A percentile compares a stretch with the other conserved stretches of the same genome.
Evolutionary conservation across 2,888 invertebrate species (phyloP).

Genomic region (Synanthedon formicaeformis): DNA sequence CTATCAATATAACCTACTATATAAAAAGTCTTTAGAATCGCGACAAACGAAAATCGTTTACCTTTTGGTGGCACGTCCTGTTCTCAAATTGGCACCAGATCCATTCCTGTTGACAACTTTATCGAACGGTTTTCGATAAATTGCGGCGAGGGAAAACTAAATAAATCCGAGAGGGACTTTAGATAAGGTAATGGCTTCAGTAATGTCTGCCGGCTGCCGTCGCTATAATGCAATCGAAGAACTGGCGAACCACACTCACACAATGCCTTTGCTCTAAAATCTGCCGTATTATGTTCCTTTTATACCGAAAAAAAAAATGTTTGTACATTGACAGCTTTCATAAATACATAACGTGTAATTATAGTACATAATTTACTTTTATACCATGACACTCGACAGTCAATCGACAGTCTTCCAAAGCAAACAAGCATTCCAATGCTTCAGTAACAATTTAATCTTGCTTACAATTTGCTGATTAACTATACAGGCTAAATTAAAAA

Average conservation of each 20-base stretch:
- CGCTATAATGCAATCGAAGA: conserved; percentile 64
- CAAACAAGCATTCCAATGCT: no score
- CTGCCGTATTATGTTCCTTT: conserved; percentile 13
- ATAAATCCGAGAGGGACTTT: conserved; percentile 70
- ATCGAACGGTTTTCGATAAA: conserved; percentile 70
- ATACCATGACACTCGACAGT: no score
- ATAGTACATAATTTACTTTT: no score
- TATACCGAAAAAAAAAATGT: no score
- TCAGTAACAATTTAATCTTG: no score
- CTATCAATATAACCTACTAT: no score
- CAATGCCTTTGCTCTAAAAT: conserved; percentile 11
- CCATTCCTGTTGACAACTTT: conserved; percentile 70
- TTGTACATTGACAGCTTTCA: no score
- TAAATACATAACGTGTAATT: no score
- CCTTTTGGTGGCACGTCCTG: conserved; percentile 46
- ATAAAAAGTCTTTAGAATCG: no score
- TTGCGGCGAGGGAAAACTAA: conserved; percentile 70
- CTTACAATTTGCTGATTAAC: no score
- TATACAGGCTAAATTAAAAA: no score
- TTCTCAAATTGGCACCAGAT: conserved; percentile 65
- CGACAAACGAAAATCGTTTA: conserved; percentile 34
- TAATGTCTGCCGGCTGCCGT: conserved; percentile 62
- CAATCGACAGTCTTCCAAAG: no score
- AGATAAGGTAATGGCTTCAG: conserved; percentile 70
- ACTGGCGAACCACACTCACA: conserved; percentile 41